phyloP scores from a whole-genome alignment of 2,113 vertebrate genomes.

The Phoenicopterus ruber region DNA sequence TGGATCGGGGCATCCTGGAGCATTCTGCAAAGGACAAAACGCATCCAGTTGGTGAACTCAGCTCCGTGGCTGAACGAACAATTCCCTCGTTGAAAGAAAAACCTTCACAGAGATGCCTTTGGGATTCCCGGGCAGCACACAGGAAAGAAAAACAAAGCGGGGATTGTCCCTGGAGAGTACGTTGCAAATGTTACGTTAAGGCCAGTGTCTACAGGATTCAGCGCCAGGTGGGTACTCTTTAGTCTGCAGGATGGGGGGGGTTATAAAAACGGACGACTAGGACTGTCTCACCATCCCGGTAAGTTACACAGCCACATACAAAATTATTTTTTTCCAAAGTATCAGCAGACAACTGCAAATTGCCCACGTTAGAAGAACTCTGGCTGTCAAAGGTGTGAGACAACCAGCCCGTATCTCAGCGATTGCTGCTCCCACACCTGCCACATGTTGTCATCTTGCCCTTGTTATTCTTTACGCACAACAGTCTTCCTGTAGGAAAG shows the following conservation, averaged over 20 bases:
- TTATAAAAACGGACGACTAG: neutral
- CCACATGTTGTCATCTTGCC: neutral
- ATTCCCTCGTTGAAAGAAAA: neutral
- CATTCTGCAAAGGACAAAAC: neutral
- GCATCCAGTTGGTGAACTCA: neutral
- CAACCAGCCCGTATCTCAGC: neutral
- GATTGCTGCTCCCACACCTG: neutral
- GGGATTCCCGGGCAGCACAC: neutral
- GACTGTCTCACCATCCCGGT: neutral
- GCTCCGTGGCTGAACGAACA: neutral
- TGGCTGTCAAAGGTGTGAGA: neutral
- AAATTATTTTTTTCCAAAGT: neutral
- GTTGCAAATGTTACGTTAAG: fast-evolving
- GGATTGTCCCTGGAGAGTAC: neutral
- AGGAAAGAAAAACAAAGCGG: neutral
- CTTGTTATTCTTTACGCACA: neutral
- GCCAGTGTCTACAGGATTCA: neutral
- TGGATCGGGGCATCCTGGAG: neutral
- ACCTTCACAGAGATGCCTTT: neutral
- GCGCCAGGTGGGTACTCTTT: neutral
- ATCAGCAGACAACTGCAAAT: neutral
- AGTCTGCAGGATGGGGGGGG: neutral
- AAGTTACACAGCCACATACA: neutral
- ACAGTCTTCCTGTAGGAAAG: neutral
- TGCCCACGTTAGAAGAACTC: neutral